A percentile compares a stretch with the other conserved stretches of the same genome.
These are phyloP conservation scores for Dolichallabes microphthalmus DNA, from an alignment of 2,113 vertebrate genomes.

Conservation along the genomic window DNA sequence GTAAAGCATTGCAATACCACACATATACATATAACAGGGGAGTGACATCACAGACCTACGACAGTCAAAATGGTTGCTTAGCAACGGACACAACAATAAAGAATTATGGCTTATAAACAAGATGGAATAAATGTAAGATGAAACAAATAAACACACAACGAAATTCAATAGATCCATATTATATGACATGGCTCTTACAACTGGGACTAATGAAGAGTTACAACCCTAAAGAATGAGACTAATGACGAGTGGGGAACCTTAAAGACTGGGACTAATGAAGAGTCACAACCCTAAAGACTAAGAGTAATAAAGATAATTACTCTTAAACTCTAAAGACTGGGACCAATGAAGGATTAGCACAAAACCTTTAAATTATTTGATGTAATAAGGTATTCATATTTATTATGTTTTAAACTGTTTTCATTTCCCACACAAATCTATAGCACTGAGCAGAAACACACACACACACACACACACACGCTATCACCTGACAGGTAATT, in stretches of 20 bases:
- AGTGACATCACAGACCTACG: too few species aligned
- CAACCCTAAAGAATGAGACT: background rate
- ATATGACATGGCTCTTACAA: too few species aligned
- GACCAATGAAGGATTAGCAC: background rate
- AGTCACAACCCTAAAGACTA: background rate
- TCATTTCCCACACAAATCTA: background rate
- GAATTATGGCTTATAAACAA: too few species aligned
- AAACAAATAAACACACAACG: too few species aligned
- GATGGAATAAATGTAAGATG: too few species aligned
- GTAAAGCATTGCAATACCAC: too few species aligned
- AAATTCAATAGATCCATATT: too few species aligned
- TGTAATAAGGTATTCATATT: background rate
- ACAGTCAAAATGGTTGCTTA: too few species aligned
- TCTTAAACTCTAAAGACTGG: background rate
- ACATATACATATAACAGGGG: too few species aligned
- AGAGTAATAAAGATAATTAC: background rate
- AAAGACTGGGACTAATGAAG: background rate
- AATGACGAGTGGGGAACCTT: background rate
- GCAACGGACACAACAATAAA: too few species aligned
- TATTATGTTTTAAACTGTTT: background rate
- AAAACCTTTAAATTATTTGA: background rate
- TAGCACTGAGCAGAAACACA: background rate
- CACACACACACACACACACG: background rate
- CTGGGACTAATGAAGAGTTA: background rate
- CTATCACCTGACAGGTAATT: constrained; percentile 25